Evolutionary conservation across 1,140 invertebrate species (phyloP), one percentile per base, ranked within the genome.

Genomic region (Zophobas morio): DNA sequence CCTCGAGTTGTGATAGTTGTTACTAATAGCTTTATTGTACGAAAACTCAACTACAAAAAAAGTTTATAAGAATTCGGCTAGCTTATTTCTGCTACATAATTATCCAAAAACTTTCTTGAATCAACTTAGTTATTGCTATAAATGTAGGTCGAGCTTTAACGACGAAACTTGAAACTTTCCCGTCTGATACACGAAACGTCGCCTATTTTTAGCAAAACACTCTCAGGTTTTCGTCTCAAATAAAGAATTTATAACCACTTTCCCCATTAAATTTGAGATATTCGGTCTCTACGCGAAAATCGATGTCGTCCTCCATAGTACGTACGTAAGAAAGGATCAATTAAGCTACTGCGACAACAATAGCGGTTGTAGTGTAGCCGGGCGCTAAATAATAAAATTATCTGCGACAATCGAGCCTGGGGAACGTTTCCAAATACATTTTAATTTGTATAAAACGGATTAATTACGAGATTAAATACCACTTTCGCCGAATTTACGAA

Each of bases 191-290:
- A 60, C n/a, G 56, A 39, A 60, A 60, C 36, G 36, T 60, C 33
- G 56, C 37, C 42, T 40, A 42, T 66, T 66, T 66, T 66, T 46
- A 66, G 6, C 2, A 66, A 66, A 66, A 66, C 20, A 40, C 39
- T 6, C 34, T 57, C 56, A 60, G 56, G 36, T 66, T 66, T 42
- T 54, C 60, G 35, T 66, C 20, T 66, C 39, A 36, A 40, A 66
- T 66, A 66, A 66, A 66, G 42, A 66, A 66, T 66, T 40, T 66
- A 66, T 66, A 66, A 40, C 37, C 60, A 42, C 60, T 66, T 66
- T 46, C n/a, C 49, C 6, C 49, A 51, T 4, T 46, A 20, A 66
- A 66, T 42, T 42, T 40, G 60, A 66, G 39, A 35, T 36, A 6
- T 60, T 36, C 39, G 40, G 39, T 66, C 39, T 66, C n/a, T 42